These are phyloP conservation scores for Prionailurus bengalensis DNA, from an alignment of 2,113 vertebrate species.

Conservation along the genomic window DNA sequence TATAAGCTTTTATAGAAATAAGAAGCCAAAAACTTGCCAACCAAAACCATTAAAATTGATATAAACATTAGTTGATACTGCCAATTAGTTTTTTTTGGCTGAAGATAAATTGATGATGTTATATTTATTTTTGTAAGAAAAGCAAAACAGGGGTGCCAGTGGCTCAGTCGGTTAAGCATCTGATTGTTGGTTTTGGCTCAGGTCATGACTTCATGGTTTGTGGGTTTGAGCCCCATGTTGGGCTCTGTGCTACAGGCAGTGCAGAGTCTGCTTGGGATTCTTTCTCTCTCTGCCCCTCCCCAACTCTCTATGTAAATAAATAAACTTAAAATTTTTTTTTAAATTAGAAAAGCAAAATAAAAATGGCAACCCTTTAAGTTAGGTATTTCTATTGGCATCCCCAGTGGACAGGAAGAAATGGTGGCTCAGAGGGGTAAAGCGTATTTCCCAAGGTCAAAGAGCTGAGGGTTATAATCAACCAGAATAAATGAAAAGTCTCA, in stretches of 20 bases:
- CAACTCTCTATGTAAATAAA: no score
- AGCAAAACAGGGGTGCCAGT: no score
- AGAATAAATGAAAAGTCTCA: background rate
- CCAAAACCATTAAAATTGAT: constrained; percentile 45
- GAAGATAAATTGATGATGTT: constrained; percentile 37
- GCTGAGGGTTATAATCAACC: background rate
- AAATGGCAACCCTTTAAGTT: background rate
- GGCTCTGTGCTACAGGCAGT: no score
- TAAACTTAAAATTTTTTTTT: no score
- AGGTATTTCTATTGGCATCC: background rate
- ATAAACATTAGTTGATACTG: constrained; percentile 43
- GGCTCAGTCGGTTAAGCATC: no score
- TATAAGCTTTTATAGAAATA: constrained; percentile 48
- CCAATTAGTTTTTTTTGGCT: background rate
- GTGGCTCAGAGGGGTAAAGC: background rate
- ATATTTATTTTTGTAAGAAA: background rate
- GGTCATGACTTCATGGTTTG: no score
- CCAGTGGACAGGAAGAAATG: background rate
- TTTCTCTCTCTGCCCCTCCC: no score
- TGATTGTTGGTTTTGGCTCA: no score
- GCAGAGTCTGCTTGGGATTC: no score
- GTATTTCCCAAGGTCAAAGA: background rate
- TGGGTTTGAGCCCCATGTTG: no score
- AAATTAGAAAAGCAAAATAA: background rate
- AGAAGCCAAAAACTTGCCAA: constrained; percentile 31